Base-by-base conservation (phyloP, 1,140 invertebrate species). In the Carcinoscorpius rotundicauda region DNA sequence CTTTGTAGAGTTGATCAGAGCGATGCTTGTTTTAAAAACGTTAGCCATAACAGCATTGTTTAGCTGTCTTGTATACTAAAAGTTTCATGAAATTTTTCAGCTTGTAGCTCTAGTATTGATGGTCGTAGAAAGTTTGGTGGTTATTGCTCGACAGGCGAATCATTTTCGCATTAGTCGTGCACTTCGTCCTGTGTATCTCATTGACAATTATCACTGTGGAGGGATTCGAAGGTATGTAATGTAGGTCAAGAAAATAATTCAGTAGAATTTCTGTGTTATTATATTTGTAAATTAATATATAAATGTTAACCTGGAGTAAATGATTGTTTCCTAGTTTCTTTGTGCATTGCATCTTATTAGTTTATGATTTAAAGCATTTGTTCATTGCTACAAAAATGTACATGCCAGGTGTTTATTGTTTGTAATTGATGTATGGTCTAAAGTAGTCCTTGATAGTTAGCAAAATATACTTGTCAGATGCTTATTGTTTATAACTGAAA, bases 121-220 rank as follows among this genome's bases (percentile, higher is more conserved):
- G 91, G 82, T 91, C 63, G 72, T 88, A 51, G 91, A 95, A 77
- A 87, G 89, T 3, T 80, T 92, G 52, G 84, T 87, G 29, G 88
- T 94, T 48, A 75, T 94, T 29, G 82, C 87, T 63, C 80, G 91
- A 58, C 89, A 92, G 75, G 86, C 86, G 0, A 89, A 86, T 4
- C 91, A 95, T 77, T 89, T 93, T 74, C 81, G 92, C 5, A 88
- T 93, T 29, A 93, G 91, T 3, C 78, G 92, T 69, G 88, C 91
- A 4, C 76, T 95, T 6, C 79, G 92, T n/a, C 91, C 92, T 48
- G 87, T 95, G 68, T 94, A 94, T 78, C 75, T 95, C 52, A 85
- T 94, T 29, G 90, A 94, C 76, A 92, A 89, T 48, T 82, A 88
- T 71, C 90, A 91, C 70, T 87, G 88, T 68, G 85, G 89, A 51